These are phyloP conservation scores for Cheilosia impressa DNA, from an alignment of 2,888 invertebrate genomes.

Conservation along the genomic window DNA sequence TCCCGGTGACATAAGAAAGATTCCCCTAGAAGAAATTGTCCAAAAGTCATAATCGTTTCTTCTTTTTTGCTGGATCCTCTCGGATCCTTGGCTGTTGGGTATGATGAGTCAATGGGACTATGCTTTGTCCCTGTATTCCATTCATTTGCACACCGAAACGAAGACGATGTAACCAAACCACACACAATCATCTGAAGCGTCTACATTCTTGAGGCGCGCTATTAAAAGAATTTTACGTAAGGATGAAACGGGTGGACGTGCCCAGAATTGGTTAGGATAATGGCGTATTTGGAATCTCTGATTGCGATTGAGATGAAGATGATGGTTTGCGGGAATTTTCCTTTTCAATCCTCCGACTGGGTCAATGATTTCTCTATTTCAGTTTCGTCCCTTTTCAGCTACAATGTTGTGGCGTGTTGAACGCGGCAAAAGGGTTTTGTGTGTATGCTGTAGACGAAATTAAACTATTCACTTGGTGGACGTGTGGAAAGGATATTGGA, in stretches of 20 bases:
- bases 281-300: conserved; percentile 61
- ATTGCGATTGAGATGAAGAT: conserved; percentile 63
- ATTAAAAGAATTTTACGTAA: conserved; percentile 41
- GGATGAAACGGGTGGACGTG: conserved; percentile 66
- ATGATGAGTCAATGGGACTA: conserved; percentile 26
- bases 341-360: conserved; percentile 50
- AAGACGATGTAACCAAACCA: conserved; percentile 42
- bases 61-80: neutral
- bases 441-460: conserved; percentile 4
- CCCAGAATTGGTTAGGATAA: conserved; percentile 60
- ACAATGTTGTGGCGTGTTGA: conserved; percentile 1
- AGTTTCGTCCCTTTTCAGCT: conserved; percentile 10
- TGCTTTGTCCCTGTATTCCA: neutral
- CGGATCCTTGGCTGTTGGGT: neutral
- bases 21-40: conserved; percentile 11
- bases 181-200: conserved; percentile 40
- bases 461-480: conserved; percentile 67
- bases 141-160: conserved; percentile 47
- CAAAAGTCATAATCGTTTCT: conserved; percentile 42
- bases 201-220: conserved; percentile 41
- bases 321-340: conserved; percentile 58
- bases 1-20: conserved; percentile 3
- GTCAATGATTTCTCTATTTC: conserved; percentile 57
- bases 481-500: conserved; percentile 71
- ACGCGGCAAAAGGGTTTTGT: conserved; percentile 40